Base-by-base conservation (phyloP, 2,113 vertebrate genomes). In the Chloroceryle aenea region DNA sequence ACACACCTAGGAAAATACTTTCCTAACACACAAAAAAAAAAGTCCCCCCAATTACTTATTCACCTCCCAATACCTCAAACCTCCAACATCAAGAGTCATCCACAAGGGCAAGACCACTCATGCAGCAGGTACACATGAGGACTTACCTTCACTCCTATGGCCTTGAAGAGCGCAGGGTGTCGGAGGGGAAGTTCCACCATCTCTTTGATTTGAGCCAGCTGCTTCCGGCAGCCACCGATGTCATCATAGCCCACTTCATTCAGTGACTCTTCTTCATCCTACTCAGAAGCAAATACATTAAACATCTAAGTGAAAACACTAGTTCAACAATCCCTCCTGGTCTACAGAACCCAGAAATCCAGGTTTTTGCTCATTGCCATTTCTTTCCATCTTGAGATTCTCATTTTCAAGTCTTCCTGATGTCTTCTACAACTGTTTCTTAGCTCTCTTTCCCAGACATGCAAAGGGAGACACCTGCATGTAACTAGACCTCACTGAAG, bases 231-330 rank as follows among this genome's bases (percentile, higher is more conserved):
- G 63, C 99, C 99, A 91, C 99, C 99, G 58, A 99, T 99, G 93
- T 99, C 99, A 98, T 99, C 99, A 72, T 99, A 99, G 61, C 99
- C 99, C 85, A 99, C 99, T 96, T 99, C 99, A 78, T 99, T 99
- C 97, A 99, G 97, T 8, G 99, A 99, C 79, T 99, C 99, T 78
- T 99, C 99, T 86, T 99, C 99, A 98, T 99, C 99, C 99, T 99
- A 53, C 34, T 22, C 80, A 0, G 26, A 36, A 85, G 59, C 30
- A 91, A 66, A 76, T 4, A 50, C 4, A 93, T 80, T 12, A 59
- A 91, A 72, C 10, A 72, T 21, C 0, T 11, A 2, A 72, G 62
- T 29, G 40, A 78, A 93, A 85, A 85, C 42, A 93, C 42, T 2
- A 58, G 40, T 16, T 76, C 53, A 48, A 43, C 62, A 81, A 87